Base-by-base conservation (phyloP, 2,113 vertebrate species). In the Sylvietta virens region DNA sequence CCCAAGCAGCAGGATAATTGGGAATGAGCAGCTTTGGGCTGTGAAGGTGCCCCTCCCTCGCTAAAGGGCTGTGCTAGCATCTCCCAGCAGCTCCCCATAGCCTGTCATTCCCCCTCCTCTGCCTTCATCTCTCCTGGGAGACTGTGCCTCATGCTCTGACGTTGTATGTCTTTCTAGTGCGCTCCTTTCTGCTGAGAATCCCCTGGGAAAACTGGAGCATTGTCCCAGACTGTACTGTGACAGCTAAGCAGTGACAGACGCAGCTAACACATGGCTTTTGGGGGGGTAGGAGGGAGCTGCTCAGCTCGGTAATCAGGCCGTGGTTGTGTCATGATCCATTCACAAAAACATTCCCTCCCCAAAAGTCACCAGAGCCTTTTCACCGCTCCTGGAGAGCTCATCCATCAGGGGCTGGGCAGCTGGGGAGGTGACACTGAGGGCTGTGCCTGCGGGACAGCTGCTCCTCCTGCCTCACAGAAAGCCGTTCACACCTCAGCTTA, bases 191-290 rank as follows among this genome's bases (percentile, higher is more conserved):
- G 93, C 85, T 47, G 81, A 86, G 87, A 86, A 60, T 91, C 94
- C 87, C 83, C 66, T 1, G 35, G 93, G 90, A 90, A 81, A 69
- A 76, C 70, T 14, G 42, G 62, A 61, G 42, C 9, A 14, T 79
- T 77, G 86, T 91, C 92, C 87, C 94, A 93, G 96, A 90, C 92
- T 54, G 87, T 50, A 20, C 58, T 88, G 90, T 92, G 90, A 82
- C 89, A 92, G 93, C 91, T 73, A 18, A 50, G 91, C 87, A 40
- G 81, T 87, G 94, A 82, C 93, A 95, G 92, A 65, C 87, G 0
- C 74, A 85, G 93, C 87, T 62, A 76, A 62, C 93, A 95, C 95
- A 70, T 83, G 93, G 94, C 79, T 90, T 51, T 37, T 76, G 70
- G 81, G 53, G 57, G 58, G 54, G 87, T 35, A n/a, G 92, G 91